Percentiles rank a stretch among this genome's conserved stretches.
Evolutionary conservation across 2,797 vertebrate species (phyloP).

Genomic region (Onychomys leucogaster): DNA sequence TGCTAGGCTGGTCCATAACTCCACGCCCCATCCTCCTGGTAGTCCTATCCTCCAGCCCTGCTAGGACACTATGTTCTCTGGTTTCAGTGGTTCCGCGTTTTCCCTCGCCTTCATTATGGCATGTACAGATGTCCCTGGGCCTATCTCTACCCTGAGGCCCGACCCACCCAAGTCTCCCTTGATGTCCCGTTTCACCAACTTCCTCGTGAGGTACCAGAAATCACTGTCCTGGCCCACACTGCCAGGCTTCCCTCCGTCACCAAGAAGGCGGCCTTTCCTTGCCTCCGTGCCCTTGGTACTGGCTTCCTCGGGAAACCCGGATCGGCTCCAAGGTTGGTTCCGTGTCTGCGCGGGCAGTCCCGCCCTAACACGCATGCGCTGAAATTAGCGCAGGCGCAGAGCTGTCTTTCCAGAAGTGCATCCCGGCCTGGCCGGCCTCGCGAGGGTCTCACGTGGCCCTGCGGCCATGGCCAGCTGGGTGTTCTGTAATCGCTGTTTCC

Average conservation of each 20-base stretch:
- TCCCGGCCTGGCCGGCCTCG: rapidly evolving
- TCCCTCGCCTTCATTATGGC: background rate
- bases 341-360: background rate
- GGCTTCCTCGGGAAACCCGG: background rate
- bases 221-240: too few species aligned
- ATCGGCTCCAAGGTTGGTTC: background rate
- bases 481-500: constrained; percentile 94
- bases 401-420: background rate
- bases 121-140: background rate
- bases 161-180: background rate
- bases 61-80: background rate
- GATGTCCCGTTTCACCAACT: background rate
- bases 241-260: background rate
- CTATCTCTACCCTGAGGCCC: background rate
- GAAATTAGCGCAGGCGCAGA: constrained; percentile 24
- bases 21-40: background rate
- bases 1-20: background rate
- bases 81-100: background rate
- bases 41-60: background rate
- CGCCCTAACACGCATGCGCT: background rate
- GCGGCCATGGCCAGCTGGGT: constrained; percentile 87
- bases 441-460: background rate
- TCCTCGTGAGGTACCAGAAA: background rate
- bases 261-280: too few species aligned
- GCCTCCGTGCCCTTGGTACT: background rate